These are phyloP conservation scores for Echiichthys vipera DNA, from an alignment of 2,797 vertebrate genomes.

Conservation along the genomic window DNA sequence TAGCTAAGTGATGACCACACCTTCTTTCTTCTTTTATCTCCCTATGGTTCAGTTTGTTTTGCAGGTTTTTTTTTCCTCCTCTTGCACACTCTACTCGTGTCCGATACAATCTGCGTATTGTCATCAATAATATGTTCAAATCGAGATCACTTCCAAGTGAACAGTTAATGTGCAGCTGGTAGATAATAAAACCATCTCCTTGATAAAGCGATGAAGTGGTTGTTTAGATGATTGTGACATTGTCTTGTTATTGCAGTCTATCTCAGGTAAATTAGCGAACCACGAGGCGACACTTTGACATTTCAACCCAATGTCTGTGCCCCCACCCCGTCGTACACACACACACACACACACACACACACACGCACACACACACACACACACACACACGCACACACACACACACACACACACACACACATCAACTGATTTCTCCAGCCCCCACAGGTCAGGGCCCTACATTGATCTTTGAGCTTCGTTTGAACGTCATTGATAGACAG, in stretches of 20 bases:
- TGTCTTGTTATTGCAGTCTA: not conserved
- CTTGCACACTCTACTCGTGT: not conserved
- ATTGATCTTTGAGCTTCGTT: constrained; percentile 53
- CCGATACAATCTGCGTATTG: not conserved
- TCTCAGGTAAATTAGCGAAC: constrained; percentile 1
- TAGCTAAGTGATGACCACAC: not conserved
- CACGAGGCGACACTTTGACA: constrained; percentile 12
- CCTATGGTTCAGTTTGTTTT: not conserved
- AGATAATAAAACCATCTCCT: not conserved
- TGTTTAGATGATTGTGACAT: constrained; percentile 9
- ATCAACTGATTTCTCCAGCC: constrained; percentile 34
- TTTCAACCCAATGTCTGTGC: constrained; percentile 8
- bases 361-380: constrained; percentile 13
- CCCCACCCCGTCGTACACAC: not conserved
- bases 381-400: not conserved
- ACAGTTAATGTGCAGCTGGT: not conserved
- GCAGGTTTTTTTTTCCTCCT: not conserved
- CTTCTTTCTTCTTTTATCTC: not conserved
- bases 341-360: not conserved
- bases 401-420: constrained; percentile 11
- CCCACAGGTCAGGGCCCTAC: constrained; percentile 36
- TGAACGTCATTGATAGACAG: constrained; percentile 29
- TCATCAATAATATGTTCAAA: not conserved
- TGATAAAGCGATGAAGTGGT: constrained; percentile 8
- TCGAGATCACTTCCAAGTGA: not conserved